phyloP scores from a whole-genome alignment of 2,888 invertebrate species.

The Melanostoma scalare region DNA sequence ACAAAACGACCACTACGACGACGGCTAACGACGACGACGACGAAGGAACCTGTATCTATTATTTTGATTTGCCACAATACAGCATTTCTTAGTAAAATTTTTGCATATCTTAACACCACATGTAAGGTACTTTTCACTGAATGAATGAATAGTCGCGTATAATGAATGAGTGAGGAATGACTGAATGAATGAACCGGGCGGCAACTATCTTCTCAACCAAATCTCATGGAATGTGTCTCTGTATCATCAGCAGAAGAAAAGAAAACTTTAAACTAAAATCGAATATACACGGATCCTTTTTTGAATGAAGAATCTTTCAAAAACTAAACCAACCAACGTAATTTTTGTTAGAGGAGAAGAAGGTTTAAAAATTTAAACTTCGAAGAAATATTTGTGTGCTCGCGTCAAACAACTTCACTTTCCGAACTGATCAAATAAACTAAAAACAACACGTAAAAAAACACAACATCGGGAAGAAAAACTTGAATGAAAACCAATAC shows the following conservation, averaged over 20 bases:
- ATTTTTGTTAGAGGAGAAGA: not conserved
- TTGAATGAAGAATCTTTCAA: no score
- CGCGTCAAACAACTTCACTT: conserved; percentile 80
- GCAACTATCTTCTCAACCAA: not conserved
- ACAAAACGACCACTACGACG: conserved; percentile 24
- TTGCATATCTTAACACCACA: conserved; percentile 51
- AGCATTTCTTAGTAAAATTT: conserved; percentile 30
- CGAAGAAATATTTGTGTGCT: conserved; percentile 33
- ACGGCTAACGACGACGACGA: not conserved
- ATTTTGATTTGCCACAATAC: conserved; percentile 48
- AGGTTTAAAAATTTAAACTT: conserved; percentile 13
- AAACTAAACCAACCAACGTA: conserved; percentile 22
- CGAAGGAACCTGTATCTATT: conserved; percentile 33
- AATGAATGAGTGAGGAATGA: not conserved
- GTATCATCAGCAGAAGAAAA: conserved; percentile 24
- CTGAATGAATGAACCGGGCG: conserved; percentile 60
- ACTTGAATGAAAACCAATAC: conserved; percentile 79
- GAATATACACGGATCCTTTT: no score
- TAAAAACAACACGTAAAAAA: conserved; percentile 74
- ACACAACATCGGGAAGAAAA: conserved; percentile 74
- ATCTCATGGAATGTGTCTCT: conserved; percentile 54
- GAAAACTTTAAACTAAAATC: no score
- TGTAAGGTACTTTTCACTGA: conserved; percentile 53
- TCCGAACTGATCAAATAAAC: conserved; percentile 82
- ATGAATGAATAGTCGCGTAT: conserved; percentile 31